These are phyloP conservation scores for Amblyopsis hoosieri DNA, from an alignment of 2,797 vertebrate genomes.

Conservation along the genomic window DNA sequence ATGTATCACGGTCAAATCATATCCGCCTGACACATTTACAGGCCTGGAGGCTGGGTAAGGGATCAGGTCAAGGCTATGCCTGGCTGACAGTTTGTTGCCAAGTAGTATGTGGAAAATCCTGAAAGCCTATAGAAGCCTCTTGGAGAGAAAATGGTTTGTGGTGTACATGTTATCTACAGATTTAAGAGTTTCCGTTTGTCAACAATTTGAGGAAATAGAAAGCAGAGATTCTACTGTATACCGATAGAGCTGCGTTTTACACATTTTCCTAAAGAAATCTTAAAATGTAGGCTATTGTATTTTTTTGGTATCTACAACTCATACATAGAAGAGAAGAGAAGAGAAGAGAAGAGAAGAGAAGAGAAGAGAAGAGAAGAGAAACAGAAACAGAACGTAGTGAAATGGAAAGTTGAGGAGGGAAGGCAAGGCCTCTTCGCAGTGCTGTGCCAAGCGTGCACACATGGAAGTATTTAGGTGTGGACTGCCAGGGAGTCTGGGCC, in stretches of 20 bases:
- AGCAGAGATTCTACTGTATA: background rate
- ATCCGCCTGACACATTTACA: conserved; percentile 25
- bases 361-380: background rate
- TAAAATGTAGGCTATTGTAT: background rate
- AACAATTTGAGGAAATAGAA: conserved; percentile 51
- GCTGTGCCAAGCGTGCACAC: conserved; percentile 56
- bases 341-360: background rate
- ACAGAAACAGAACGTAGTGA: background rate
- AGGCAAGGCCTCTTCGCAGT: conserved; percentile 33
- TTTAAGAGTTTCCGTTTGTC: conserved; percentile 50
- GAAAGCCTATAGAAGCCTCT: conserved; percentile 38
- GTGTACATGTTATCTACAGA: conserved; percentile 17
- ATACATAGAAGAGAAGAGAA: background rate
- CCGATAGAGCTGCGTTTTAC: too few relatives aligned
- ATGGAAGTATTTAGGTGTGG: conserved; percentile 67
- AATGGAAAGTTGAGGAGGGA: background rate
- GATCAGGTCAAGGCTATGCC: conserved; percentile 55
- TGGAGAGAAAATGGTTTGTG: conserved; percentile 27
- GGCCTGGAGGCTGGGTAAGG: conserved; percentile 27
- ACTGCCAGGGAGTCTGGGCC: conserved; percentile 66
- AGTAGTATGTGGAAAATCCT: conserved; percentile 55
- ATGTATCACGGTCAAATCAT: conserved; percentile 35
- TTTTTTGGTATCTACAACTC: background rate
- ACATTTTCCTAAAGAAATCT: background rate
- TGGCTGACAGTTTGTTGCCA: conserved; percentile 46